phyloP scores from a whole-genome alignment of 2,113 vertebrate genomes.

The Mustelus asterias region DNA sequence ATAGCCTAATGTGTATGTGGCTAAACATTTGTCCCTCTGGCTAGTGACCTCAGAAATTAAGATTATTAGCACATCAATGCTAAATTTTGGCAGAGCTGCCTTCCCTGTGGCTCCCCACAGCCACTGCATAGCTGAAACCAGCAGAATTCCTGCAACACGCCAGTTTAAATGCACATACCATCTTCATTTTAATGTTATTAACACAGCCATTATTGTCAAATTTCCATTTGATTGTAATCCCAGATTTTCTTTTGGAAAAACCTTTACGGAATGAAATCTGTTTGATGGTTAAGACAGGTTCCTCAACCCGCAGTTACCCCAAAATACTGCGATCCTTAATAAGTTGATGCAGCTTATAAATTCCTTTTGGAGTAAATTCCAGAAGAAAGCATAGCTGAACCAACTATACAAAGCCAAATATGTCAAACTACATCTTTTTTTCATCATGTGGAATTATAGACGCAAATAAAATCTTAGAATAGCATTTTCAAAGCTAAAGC shows the following conservation, averaged over 20 bases:
- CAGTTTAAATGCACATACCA: neutral
- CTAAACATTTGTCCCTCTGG: slow-evolving; percentile 30
- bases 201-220: neutral
- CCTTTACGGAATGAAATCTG: neutral
- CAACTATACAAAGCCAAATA: neutral
- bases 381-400: neutral
- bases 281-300: neutral
- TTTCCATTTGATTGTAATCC: neutral
- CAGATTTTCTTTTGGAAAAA: neutral
- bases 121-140: slow-evolving; percentile 3
- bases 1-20: neutral
- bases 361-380: neutral
- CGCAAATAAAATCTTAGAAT: neutral
- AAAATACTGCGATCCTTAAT: neutral
- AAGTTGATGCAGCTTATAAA: neutral
- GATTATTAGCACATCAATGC: slow-evolving; percentile 8
- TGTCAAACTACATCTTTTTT: neutral
- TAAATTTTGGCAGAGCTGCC: neutral
- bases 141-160: neutral
- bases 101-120: slow-evolving; percentile 13
- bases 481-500: neutral
- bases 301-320: neutral
- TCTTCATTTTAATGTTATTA: neutral
- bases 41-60: slow-evolving; percentile 35
- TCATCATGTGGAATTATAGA: neutral